Evolutionary conservation across 2,888 invertebrate species (phyloP), one percentile per base, ranked within the genome.

Genomic region (Lasioglossum figueresi): DNA sequence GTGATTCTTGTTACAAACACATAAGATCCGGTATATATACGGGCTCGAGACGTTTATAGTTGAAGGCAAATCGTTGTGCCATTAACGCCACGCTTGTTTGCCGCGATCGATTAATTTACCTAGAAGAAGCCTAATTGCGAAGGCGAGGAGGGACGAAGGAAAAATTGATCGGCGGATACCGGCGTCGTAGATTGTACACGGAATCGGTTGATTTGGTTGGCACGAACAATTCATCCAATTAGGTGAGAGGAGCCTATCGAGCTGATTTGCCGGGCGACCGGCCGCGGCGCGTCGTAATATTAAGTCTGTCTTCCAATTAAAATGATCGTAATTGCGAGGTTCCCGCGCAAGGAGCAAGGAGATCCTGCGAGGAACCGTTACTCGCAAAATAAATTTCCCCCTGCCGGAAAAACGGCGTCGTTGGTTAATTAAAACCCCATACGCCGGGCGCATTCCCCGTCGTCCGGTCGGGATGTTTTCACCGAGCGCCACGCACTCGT

Each of bases 381-480:
- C 43, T n/a, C 40, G 76, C 52, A 73, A 76, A 83, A 76, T 83
- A 83, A 37, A 83, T 83, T 81, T 63, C 12, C 63, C 66, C 14
- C n/a, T 83, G 76, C 72, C 81, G 76, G 81, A 76, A 83, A 83
- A 83, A 76, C 81, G 31, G 19, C 63, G 63, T 31, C 40, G 43
- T 34, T 40, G 72, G 72, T 83, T 83, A 83, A 83, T 83, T 83
- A 81, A 81, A 79, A 68, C 3, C 72, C 37, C 72, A 68, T 37
- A 43, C 73, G 6, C 48, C 37, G 34, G 52, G 27, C 70, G 74
- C 66, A 70, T 74, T 78, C 73, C n/a, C 23, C 43, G 48, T 16
- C 66, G 72, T 6, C 56, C 56, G n/a, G 19, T 37, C 78, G 70
- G 45, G 45, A 52, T 37, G 80, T 79, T 74, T 80, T 48, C 70